Base-by-base conservation (phyloP, 2,797 vertebrate genomes). In the Crax fasciolata region DNA sequence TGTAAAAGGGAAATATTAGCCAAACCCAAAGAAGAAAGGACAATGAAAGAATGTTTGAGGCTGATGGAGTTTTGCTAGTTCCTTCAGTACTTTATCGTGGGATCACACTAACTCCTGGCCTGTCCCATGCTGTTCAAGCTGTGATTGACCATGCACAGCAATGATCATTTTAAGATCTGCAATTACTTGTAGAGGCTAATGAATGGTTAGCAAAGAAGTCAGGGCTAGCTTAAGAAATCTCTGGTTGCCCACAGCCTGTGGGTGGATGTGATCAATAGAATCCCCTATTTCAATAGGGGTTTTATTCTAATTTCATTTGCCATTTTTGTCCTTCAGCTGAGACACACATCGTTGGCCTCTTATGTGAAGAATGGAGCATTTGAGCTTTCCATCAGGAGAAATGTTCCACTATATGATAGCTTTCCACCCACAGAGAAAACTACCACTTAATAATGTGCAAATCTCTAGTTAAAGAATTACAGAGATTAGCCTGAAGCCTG, bases 391-490 rank as follows among this genome's bases (percentile, higher is more conserved):
- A 3, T 23, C 19, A 35, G 80, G 59, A 91, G 80, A 70, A 86
- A 35, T 44, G 24, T 90, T 94, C 67, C 59, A 51, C 81, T 62
- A 30, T 59, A 28, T 3, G 61, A 70, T 84, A 57, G 38, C 66
- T 82, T 94, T 94, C 87, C 61, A 84, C 87, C 88, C 93, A 92
- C 82, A 63, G 38, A 92, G 95, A 89, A 93, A 96, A 92, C 72
- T 20, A 89, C 44, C 49, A 5, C 73, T 94, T 89, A 93, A 91
- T 95, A 94, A 95, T 5, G 84, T 94, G 94, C 86, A 94, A 97
- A 96, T 95, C 86, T 97, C 93, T 82, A 87, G 90, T 95, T 95
- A 84, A 94, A 92, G 94, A 97, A 95, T 94, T 95, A 90, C 79
- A 46, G 61, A 94, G 96, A 77, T 96, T 96, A 96, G 93, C 85